Evolutionary conservation across 2,113 vertebrate species (phyloP), one percentile per base, ranked within the genome.

Genomic region (Dinomys branickii): DNA sequence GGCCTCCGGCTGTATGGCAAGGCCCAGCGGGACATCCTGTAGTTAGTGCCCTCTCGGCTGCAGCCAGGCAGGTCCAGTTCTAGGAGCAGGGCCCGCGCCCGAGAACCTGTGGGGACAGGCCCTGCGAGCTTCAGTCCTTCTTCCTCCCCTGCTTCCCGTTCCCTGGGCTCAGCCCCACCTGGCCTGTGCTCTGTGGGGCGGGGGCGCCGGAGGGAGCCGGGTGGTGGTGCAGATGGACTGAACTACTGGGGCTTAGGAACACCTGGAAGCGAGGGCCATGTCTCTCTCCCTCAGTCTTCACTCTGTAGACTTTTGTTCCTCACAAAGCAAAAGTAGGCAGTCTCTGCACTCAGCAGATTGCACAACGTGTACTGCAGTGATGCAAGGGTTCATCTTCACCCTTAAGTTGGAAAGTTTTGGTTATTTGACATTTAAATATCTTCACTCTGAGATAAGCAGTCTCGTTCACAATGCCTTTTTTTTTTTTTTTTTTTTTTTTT

Each of bases 251-350:
- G 30, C 47, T 84, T 7, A 6, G 20, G 81, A n/a, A 6, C 41
- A 12, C 47, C 50, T 26, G 13, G 47, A 80, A 22, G 41, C n/a
- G 19, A 16, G 56, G 61, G 54, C 28, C 65, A 78, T 10, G 1
- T 35, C 82, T 73, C 54, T 1, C 12, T 11, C 33, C 75, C 16
- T 3, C 22, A 33, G n/a, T 63, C 50, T 83, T 24, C 35, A 12
- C n/a, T 41, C 0, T 12, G 41, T 41, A 54, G 63, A 54, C 81
- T 38, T 28, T 30, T 52, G 59, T 30, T 54, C 16, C 82, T 26
- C 90, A 91, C 97, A 99, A 99, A 69, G 35, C n/a, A 91, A 94
- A 96, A 97, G 96, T 96, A 88, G 97, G 96, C 93, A 93, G 95
- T 86, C 97, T 95, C 5, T 91, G 96, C 85, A 75, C 61, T 94